Evolutionary conservation across 2,797 vertebrate species (phyloP), one percentile per base, ranked within the genome.

Genomic region (Chromis chromis): DNA sequence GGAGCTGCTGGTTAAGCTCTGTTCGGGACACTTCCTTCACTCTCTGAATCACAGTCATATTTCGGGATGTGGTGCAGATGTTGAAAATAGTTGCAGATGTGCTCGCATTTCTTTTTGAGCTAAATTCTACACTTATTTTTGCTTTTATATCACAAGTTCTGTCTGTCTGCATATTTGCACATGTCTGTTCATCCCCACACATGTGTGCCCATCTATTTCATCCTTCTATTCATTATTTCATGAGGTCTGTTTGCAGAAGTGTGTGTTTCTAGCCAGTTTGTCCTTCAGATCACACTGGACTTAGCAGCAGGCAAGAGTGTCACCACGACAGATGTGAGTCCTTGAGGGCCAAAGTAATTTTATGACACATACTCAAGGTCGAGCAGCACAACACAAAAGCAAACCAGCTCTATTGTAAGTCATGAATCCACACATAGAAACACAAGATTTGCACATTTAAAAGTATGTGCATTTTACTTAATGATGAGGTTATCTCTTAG

Each of bases 11-110:
- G 75, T 60, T 70, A 56, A 78, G 79, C 82, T 78, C 84, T 70
- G 70, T 76, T 88, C 63, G 46, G 80, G 83, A 83, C 66, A 65
- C 81, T 77, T 86, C 73, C 71, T 73, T 59, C 62, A 19, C 73
- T 67, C 65, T 75, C 27, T 86, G 85, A 87, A 84, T 86, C 81
- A 81, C 58, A 44, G 76, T 79, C 67, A 70, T 88, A 87, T 88
- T 90, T 76, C 53, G 86, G 82, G 87, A 87, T 89, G 86, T 72
- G 89, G 83, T 70, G 79, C 78, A 85, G 78, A 85, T 88, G 83
- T 75, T 65, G 63, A 78, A 85, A 88, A 86, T 65, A 85, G 80
- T 62, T 62, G 36, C 78, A 83, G 80, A 88, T 89, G 79, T 82
- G 77, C 81, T 81, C 19, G 10, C 55, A 42, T 19, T 44, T 52